phyloP scores from a whole-genome alignment of 2,888 invertebrate species.

The Enoplolaimus lenunculus region DNA sequence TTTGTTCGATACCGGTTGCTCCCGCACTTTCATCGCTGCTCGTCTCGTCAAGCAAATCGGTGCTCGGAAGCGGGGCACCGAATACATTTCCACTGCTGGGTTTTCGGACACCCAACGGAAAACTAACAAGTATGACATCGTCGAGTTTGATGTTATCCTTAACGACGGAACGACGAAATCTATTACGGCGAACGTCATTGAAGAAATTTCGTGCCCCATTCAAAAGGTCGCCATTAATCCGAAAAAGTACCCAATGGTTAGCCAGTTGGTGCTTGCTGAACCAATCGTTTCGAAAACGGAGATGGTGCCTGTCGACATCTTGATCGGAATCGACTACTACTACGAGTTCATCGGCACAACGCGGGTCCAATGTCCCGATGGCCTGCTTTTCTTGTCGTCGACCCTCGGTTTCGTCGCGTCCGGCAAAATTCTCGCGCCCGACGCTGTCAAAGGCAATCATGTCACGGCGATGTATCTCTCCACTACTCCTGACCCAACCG shows the following conservation, averaged over 20 bases:
- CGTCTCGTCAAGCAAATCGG: background rate
- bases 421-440: background rate
- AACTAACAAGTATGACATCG: background rate
- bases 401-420: conserved; percentile 1
- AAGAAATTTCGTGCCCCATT: background rate
- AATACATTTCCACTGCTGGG: background rate
- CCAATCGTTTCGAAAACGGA: background rate
- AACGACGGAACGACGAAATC: background rate
- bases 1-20: background rate
- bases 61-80: background rate
- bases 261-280: conserved; percentile 12
- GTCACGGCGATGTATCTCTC: background rate
- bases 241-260: background rate
- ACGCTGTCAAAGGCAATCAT: background rate
- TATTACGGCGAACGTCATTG: background rate
- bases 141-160: background rate
- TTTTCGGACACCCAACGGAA: background rate
- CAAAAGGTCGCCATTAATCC: background rate
- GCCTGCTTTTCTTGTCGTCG: conserved; percentile 5
- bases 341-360: background rate
- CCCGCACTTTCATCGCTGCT: background rate
- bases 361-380: conserved; percentile 1
- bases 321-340: conserved; percentile 16
- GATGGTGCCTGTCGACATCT: background rate
- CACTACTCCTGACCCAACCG: background rate